Base-by-base conservation (phyloP, 1,140 invertebrate genomes). In the Helicoverpa armigera region DNA sequence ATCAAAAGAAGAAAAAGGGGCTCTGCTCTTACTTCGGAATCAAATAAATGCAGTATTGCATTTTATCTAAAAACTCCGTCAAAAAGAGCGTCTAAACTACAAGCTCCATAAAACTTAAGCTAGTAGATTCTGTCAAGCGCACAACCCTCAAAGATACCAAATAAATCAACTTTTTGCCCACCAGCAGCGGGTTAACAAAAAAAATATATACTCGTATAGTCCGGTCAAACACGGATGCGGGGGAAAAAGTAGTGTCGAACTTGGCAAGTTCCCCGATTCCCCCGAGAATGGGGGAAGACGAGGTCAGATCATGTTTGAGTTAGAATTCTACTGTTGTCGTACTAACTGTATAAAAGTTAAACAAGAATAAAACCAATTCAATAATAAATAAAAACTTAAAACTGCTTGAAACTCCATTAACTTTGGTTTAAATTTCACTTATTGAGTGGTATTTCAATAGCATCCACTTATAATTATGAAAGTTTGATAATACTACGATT, bases 131-230 rank as follows among this genome's bases (percentile, higher is more conserved):
- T 29, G 43, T 53, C 43, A 50, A 70, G 48, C 23, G 23, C 16
- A 53, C 16, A 69, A 50, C 10, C 10, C 35, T 43, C 35, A 43
- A 43, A 43, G 35, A 43, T 67, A 50, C 14, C 23, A 72, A 72
- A 72, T 72, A 72, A 72, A 72, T 72, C 50, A 72, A 72, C 69
- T 23, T 31, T 53, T 72, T 54, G 10, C 69, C 50, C 18, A 43
- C 5, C 35, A 53, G 53, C 50, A 23, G 13, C 16, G 23, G 69
- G 12, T 31, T 12, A 29, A 53, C 50, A 72, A 54, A 72, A 54
- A 54, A 72, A 31, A 63, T 31, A 65, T 65, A 43, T 14, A 63
- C 35, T 43, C 35, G 35, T 31, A 35, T 31, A 53, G 69, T 54
- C 23, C 10, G 23, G 50, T 54, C 69, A 72, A 69, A 51, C 13